Base-by-base conservation (phyloP, 2,113 vertebrate species). In the Illadopsis cleaveri region DNA sequence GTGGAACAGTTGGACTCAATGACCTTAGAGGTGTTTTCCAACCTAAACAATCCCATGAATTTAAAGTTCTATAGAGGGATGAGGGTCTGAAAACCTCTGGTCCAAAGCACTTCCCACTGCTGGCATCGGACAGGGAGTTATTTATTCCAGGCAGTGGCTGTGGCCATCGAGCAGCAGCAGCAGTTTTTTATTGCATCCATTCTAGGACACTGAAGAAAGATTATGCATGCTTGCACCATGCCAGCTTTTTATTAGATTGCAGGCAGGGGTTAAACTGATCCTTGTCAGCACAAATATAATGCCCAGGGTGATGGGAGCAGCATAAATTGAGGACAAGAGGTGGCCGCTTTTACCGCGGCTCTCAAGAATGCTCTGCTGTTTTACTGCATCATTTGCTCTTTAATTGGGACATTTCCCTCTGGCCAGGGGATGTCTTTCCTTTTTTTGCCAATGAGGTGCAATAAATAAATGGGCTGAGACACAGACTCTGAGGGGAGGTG, bases 221-320 rank as follows among this genome's bases (percentile, higher is more conserved):
- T 93, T 90, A 94, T 78, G 78, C 79, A 68, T 62, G 48, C 72
- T 89, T 89, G 79, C 54, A 70, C 68, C 76, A 62, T 3, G 6
- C 57, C 70, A 95, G 75, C 42, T 90, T 96, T 93, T 94, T 94
- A 96, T 96, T 92, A 90, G 93, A 61, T 83, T 82, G 88, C 75
- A 97, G 90, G 76, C 94, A 94, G 88, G 94, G 96, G 96, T 97
- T 96, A 97, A 96, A 94, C 76, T 83, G 93, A 94, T 95, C 71
- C 93, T 93, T 96, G 93, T 94, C 96, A 97, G 94, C 94, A 93
- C 68, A 90, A 94, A 96, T 92, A 83, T 83, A 96, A 93, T 58
- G 84, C 82, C 75, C 28, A 15, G 82, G 88, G 68, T 80, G 82
- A 95, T 66, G 76, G 76, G 88, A 95, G 65, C 82, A 83, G 82